Evolutionary conservation across 1,140 invertebrate species (phyloP), one percentile per base, ranked within the genome.

Genomic region (Drosophila lini): DNA sequence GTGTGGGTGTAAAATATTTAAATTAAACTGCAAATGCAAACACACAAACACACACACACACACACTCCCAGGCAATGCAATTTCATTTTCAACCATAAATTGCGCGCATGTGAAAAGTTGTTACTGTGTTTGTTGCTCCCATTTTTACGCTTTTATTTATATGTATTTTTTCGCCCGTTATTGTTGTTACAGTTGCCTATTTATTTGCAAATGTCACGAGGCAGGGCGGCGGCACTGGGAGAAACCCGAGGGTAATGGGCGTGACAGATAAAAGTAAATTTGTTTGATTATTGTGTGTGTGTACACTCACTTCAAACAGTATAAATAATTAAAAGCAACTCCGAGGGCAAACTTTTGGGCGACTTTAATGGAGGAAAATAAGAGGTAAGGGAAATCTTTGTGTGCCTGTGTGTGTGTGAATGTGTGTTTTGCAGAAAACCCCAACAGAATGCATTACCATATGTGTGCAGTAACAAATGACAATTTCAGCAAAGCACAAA

Each of bases 141-240:
- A 73, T 76, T 77, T 61, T 65, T 67, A 80, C 44, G 52, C 42
- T 38, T 50, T 73, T 70, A 71, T 69, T 58, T 71, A 59, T 58
- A 47, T 67, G 42, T 58, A 47, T 65, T 36, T 44, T 7, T n/a
- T n/a, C n/a, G 22, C 32, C 64, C 62, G 68, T 73, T 59, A 45
- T 81, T 64, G 44, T 60, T 63, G 15, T 40, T 44, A 55, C 41
- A 55, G 56, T 65, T 67, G 65, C 68, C 76, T 77, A 88, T 85
- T 85, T 85, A 88, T 88, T 86, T 83, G 82, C 82, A 79, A 85
- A 86, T 85, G 81, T 82, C 82, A 85, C 81, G 82, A 86, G 78
- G 69, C 52, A 25, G 40, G 34, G 31, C 32, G 36, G 32, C 5
- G 16, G 41, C 32, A 53, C 50, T 53, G 40, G 32, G 36, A 28